Evolutionary conservation across 1,140 invertebrate species (phyloP).

Genomic region (Dysdera silvatica): DNA sequence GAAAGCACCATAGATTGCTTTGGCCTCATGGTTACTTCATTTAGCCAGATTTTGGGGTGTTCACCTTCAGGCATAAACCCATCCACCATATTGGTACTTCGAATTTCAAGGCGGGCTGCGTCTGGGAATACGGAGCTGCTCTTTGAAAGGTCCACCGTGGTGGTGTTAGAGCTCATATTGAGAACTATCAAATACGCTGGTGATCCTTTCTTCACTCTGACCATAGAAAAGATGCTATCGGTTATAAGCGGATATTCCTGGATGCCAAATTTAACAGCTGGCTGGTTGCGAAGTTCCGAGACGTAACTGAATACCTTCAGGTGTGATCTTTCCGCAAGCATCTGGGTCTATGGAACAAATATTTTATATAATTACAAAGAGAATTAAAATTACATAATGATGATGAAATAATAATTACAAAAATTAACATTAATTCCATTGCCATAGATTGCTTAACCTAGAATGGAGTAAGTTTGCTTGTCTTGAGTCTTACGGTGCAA

Average conservation of each 20-base stretch:
- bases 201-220: conserved; percentile 58
- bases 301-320: conserved; percentile 39
- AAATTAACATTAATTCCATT: no score
- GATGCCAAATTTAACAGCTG: conserved; percentile 42
- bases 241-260: conserved; percentile 33
- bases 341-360: no score
- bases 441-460: no score
- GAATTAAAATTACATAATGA: no score
- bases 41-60: conserved; percentile 29
- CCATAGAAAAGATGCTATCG: conserved; percentile 29
- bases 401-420: no score
- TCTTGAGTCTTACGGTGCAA: no score
- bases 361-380: no score
- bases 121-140: conserved; percentile 37
- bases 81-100: conserved; percentile 19
- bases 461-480: no score
- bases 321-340: conserved; percentile 40
- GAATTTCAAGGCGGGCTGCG: conserved; percentile 28
- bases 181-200: conserved; percentile 57
- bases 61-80: conserved; percentile 4
- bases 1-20: conserved; percentile 33
- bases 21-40: conserved; percentile 24
- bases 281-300: conserved; percentile 36
- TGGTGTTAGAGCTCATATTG: conserved; percentile 14
- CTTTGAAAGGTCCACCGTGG: conserved; percentile 9